These are phyloP conservation scores for Artibeus jamaicensis DNA, from an alignment of 2,797 vertebrate genomes.

Conservation along the genomic window DNA sequence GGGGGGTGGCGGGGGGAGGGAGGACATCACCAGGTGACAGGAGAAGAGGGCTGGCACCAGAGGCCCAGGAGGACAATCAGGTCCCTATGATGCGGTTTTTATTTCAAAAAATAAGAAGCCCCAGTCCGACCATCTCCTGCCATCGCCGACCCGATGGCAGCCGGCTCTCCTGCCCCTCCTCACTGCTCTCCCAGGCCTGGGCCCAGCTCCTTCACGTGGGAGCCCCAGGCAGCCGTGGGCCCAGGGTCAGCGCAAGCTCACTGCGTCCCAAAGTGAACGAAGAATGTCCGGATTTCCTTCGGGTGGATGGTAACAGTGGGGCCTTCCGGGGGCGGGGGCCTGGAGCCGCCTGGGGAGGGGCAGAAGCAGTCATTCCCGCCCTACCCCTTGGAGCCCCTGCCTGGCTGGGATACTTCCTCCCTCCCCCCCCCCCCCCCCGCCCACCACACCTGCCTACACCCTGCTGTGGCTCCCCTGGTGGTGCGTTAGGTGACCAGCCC, in stretches of 20 bases:
- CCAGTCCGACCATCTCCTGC: rapidly evolving
- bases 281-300: conserved; percentile 93
- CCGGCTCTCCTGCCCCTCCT: rapidly evolving
- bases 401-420: neutral
- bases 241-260: neutral
- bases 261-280: conserved; percentile 85
- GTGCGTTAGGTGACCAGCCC: neutral
- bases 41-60: too few relatives aligned
- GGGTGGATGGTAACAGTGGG: conserved; percentile 86
- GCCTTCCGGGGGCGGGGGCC: neutral
- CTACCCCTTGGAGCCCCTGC: neutral
- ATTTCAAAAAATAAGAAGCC: neutral
- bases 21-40: neutral
- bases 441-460: rapidly evolving
- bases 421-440: too few relatives aligned
- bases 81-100: neutral
- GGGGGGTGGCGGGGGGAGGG: neutral
- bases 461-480: neutral
- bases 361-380: neutral
- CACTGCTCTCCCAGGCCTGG: rapidly evolving
- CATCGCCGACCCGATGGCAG: rapidly evolving
- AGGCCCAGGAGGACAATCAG: neutral
- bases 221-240: rapidly evolving
- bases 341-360: conserved; percentile 76
- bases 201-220: neutral